A percentile compares a stretch with the other conserved stretches of the same genome.
Evolutionary conservation across 2,888 invertebrate genomes (phyloP).

Genomic region (Ernsta delagoae): DNA sequence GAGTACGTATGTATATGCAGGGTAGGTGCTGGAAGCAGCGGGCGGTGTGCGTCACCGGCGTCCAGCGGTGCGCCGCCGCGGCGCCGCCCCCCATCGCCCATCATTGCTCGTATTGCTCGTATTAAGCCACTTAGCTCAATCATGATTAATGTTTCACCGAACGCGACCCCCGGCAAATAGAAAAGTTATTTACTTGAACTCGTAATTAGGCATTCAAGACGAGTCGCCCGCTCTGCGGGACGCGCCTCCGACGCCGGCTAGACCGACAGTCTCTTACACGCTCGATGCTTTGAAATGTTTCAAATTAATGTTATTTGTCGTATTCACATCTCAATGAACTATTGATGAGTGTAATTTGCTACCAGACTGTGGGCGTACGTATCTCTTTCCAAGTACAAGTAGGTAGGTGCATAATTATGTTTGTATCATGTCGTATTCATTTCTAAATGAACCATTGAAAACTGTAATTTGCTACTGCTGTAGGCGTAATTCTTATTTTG

Average conservation of each 20-base stretch:
- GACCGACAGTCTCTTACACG: conserved; percentile 67
- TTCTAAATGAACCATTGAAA: conserved; percentile 22
- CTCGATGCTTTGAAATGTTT: conserved; percentile 47
- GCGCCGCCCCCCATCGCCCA: conserved; percentile 80
- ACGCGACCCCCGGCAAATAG: conserved; percentile 80
- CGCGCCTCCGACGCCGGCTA: conserved; percentile 67
- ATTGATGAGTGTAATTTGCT: conserved; percentile 22
- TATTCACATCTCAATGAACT: conserved; percentile 25
- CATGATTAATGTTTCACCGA: conserved; percentile 85
- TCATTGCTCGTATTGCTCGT: conserved; percentile 82
- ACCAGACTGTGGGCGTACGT: neutral
- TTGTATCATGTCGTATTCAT: conserved; percentile 16
- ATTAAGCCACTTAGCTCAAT: conserved; percentile 86
- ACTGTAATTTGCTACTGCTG: neutral
- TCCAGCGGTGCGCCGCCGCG: conserved; percentile 57
- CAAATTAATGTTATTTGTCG: conserved; percentile 51
- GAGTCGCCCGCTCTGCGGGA: conserved; percentile 76
- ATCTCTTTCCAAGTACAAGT: too few species aligned
- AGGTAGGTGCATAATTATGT: too few species aligned
- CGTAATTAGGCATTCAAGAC: conserved; percentile 83
- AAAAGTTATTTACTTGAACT: conserved; percentile 81
- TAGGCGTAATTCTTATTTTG: too few species aligned
- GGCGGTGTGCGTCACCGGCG: too few species aligned
- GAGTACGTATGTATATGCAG: too few species aligned
- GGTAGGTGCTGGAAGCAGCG: too few species aligned